Evolutionary conservation across 2,888 invertebrate genomes (phyloP), one percentile per base, ranked within the genome.

Genomic region (Drosophila villosipedis): DNA sequence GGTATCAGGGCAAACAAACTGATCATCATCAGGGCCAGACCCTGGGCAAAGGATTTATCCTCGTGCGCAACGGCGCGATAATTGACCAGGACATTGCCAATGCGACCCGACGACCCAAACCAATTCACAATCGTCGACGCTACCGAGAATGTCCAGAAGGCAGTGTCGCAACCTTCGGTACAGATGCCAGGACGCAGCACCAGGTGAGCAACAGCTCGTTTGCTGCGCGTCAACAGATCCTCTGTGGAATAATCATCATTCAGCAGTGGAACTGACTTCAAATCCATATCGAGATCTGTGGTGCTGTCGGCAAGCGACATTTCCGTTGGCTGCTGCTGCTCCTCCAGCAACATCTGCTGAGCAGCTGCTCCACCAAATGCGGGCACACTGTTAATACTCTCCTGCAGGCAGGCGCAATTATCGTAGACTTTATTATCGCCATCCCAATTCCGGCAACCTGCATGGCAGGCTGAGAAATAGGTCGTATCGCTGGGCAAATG

Each of bases 381-480:
- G 6, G 82, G 52, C 10, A 54, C 30, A n/a, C 63, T 53, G 7
- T 59, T 28, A 25, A 59, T 12, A 0, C 62, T 14, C 4, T 69
- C 54, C 2, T 49, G 68, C 33, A 85, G 49, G 39, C 85, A 85
- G 58, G 78, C 55, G 52, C 85, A 85, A 9, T 78, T 61, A n/a
- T 76, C 65, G 30, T 86, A 85, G 3, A 80, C 6, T 52, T 89
- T 85, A 6, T 50, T 60, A 0, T 84, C 76, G 2, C 90, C 43
- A 60, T 92, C 78, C 91, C 92, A 93, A 28, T 88, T 92, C 10
- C 88, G 93, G 80, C 96, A 96, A 0, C 96, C 96, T 0, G 96
- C 96, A 89, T 96, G 96, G 82, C 96, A 96, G 0, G 96, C 95
- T 0, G 96, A 96, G 92, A 95, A 96, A 85, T 94, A 96, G 1